phyloP scores from a whole-genome alignment of 2,797 vertebrate genomes.

The Eospalax fontanierii region DNA sequence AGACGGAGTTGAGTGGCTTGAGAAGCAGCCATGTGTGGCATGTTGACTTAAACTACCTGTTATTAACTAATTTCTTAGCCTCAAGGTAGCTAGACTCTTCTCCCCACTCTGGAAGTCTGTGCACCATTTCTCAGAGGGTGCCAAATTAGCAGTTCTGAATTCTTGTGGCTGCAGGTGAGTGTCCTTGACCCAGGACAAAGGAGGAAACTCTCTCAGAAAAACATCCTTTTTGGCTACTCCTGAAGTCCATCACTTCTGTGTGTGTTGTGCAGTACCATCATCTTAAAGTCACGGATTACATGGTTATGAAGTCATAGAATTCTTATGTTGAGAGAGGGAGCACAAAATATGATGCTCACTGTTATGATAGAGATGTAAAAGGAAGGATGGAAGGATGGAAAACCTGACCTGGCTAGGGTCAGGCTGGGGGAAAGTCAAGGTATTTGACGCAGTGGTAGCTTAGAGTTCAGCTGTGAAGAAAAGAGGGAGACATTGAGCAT shows the following conservation, averaged over 20 bases:
- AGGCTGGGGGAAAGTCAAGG: neutral
- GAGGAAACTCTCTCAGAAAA: neutral
- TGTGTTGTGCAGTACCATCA: neutral
- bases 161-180: neutral
- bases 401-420: neutral
- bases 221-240: constrained; percentile 1
- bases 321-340: neutral
- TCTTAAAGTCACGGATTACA: neutral
- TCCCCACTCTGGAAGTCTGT: neutral
- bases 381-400: neutral
- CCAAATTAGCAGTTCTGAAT: constrained; percentile 37
- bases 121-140: neutral
- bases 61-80: constrained; percentile 24
- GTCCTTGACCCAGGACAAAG: neutral
- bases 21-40: constrained; percentile 33
- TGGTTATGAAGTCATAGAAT: neutral
- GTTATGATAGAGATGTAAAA: neutral
- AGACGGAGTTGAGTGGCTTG: constrained; percentile 54
- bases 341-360: neutral
- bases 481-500: too few relatives aligned
- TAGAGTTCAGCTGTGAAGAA: neutral
- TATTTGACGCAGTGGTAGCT: neutral
- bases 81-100: neutral
- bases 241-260: neutral
- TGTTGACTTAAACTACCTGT: constrained; percentile 58